Evolutionary conservation across 2,797 vertebrate genomes (phyloP).

Genomic region (Chelon auratus): DNA sequence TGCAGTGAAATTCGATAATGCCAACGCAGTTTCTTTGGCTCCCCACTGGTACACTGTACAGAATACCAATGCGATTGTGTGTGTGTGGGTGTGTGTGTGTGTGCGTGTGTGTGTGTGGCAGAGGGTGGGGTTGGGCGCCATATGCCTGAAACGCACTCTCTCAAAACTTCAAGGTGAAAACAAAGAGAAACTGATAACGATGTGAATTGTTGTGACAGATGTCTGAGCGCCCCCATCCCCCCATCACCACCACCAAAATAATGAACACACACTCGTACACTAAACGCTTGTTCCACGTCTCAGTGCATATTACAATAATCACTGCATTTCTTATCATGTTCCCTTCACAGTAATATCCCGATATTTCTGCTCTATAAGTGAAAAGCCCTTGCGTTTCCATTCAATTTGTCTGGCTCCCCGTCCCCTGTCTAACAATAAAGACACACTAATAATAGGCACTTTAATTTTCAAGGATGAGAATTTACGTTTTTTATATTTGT

Average conservation of each 20-base stretch:
- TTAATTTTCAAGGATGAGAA: slow-evolving; percentile 12
- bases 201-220: slow-evolving; percentile 76
- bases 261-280: slow-evolving; percentile 33
- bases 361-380: slow-evolving; percentile 27
- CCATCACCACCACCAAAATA: neutral
- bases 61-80: slow-evolving; percentile 50
- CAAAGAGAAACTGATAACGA: slow-evolving; percentile 76
- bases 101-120: slow-evolving; percentile 11
- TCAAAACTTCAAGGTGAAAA: slow-evolving; percentile 80
- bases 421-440: slow-evolving; percentile 1
- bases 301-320: slow-evolving; percentile 54
- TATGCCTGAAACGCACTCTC: slow-evolving; percentile 71
- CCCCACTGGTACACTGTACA: slow-evolving; percentile 41
- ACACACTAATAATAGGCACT: slow-evolving; percentile 31
- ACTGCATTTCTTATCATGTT: slow-evolving; percentile 39
- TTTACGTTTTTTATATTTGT: slow-evolving; percentile 16
- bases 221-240: slow-evolving; percentile 45
- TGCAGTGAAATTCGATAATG: slow-evolving; percentile 78
- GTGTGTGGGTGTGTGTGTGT: slow-evolving; percentile 14
- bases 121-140: slow-evolving; percentile 56
- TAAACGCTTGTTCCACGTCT: slow-evolving; percentile 32
- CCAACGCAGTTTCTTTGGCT: slow-evolving; percentile 64
- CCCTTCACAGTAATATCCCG: slow-evolving; percentile 35
- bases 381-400: neutral
- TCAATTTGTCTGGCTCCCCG: slow-evolving; percentile 14